These are phyloP conservation scores for Magallana angulata DNA, from an alignment of 1,140 invertebrate species.

Conservation along the genomic window DNA sequence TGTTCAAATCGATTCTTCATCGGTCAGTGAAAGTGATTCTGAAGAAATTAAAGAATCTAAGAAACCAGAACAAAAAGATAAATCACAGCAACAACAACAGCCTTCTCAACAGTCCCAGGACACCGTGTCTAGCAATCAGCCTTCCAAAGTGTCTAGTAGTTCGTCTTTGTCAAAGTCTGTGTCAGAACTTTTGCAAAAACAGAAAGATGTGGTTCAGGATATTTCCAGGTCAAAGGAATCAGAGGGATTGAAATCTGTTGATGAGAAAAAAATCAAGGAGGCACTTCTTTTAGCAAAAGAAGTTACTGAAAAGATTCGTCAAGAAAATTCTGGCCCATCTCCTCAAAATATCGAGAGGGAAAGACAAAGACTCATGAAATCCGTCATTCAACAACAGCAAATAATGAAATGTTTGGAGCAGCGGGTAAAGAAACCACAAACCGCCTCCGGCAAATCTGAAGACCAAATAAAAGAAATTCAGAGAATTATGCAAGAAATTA, in stretches of 20 bases:
- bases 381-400: slow-evolving; percentile 32
- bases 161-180: not conserved
- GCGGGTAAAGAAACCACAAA: not conserved
- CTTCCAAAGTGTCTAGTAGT: not conserved
- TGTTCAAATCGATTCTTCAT: not conserved
- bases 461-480: not conserved
- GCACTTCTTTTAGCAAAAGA: not conserved
- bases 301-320: slow-evolving; percentile 13
- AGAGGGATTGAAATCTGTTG: not conserved
- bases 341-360: not conserved
- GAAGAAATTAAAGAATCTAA: not conserved
- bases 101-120: slow-evolving; percentile 15
- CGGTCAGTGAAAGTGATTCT: not conserved
- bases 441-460: not conserved
- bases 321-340: not conserved
- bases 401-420: slow-evolving; percentile 16
- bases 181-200: not conserved
- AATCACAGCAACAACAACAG: not conserved
- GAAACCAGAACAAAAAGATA: not conserved
- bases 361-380: not conserved
- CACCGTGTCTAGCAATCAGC: not conserved
- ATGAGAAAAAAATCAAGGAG: not conserved
- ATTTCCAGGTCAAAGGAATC: slow-evolving; percentile 2
- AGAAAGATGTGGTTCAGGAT: not conserved
- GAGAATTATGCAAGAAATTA: not conserved